Evolutionary conservation across 2,888 invertebrate species (phyloP).

Genomic region (Papilio protenor): DNA sequence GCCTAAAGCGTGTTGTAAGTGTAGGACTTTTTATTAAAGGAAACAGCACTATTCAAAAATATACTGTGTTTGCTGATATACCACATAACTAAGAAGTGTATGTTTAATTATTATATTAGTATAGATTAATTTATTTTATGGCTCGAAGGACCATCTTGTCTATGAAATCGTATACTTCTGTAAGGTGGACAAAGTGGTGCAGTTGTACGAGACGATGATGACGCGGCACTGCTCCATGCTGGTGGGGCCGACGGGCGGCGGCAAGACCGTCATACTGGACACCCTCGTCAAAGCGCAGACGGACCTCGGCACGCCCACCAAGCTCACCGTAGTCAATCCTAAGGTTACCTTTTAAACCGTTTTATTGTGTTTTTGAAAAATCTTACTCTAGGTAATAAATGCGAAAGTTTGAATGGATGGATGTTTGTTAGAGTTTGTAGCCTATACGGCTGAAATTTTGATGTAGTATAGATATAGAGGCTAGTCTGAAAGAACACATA

Average conservation of each 20-base stretch:
- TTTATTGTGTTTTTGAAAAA: neutral
- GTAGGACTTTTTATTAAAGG: too few species aligned
- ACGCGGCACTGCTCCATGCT: slow-evolving; percentile 96
- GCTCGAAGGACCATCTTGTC: neutral
- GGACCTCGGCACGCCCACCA: slow-evolving; percentile 90
- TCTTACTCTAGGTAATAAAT: neutral
- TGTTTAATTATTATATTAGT: too few species aligned
- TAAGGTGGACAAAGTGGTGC: slow-evolving; percentile 94
- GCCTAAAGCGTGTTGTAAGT: too few species aligned
- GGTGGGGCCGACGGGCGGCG: slow-evolving; percentile 96
- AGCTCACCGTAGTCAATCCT: slow-evolving; percentile 92
- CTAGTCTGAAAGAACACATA: too few species aligned
- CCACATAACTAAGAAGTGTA: neutral
- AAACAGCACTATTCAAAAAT: too few species aligned
- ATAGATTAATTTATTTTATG: neutral
- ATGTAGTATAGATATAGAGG: too few species aligned
- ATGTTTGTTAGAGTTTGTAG: too few species aligned
- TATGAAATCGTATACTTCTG: slow-evolving; percentile 4
- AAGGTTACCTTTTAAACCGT: slow-evolving; percentile 71
- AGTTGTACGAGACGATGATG: slow-evolving; percentile 97
- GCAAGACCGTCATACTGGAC: slow-evolving; percentile 94
- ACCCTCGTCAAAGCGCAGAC: slow-evolving; percentile 91
- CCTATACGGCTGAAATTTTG: too few species aligned
- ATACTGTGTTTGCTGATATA: too few species aligned
- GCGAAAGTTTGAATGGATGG: too few species aligned